phyloP scores from a whole-genome alignment of 2,888 invertebrate genomes.

The Xestia c-nigrum region DNA sequence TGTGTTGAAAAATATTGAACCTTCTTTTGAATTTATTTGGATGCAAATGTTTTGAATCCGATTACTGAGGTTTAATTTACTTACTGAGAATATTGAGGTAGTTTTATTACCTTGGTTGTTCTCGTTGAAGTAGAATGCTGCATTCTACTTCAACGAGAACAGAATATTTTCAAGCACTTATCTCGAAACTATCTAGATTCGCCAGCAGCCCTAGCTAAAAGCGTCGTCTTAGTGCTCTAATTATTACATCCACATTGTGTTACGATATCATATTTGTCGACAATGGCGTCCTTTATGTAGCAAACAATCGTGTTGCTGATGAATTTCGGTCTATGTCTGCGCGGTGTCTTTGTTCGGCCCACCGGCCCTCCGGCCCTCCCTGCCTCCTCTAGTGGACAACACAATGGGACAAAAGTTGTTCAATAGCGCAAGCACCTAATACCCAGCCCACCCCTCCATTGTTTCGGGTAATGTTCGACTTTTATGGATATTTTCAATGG shows the following conservation, averaged over 20 bases:
- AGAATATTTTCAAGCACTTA: slow-evolving; percentile 23
- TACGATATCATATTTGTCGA: slow-evolving; percentile 90
- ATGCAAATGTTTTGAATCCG: background rate
- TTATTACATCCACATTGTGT: slow-evolving; percentile 89
- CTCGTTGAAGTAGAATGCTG: too few species aligned
- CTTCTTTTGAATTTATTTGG: background rate
- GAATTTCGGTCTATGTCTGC: slow-evolving; percentile 90
- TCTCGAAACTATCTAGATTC: slow-evolving; percentile 38
- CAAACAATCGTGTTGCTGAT: slow-evolving; percentile 91
- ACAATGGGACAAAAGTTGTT: slow-evolving; percentile 91
- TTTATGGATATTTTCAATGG: slow-evolving; percentile 91
- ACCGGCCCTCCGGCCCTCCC: slow-evolving; percentile 86
- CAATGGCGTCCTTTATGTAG: slow-evolving; percentile 90
- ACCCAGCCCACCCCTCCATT: slow-evolving; percentile 89
- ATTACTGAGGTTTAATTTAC: background rate
- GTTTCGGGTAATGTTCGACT: slow-evolving; percentile 90
- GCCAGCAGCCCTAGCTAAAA: slow-evolving; percentile 60
- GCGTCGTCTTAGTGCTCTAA: slow-evolving; percentile 82
- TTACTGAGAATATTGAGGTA: background rate
- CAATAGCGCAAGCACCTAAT: slow-evolving; percentile 90
- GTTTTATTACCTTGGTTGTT: too few species aligned
- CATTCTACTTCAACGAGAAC: background rate
- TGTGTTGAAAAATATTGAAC: background rate
- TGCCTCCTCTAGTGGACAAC: slow-evolving; percentile 86
- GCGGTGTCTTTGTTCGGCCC: slow-evolving; percentile 88